Evolutionary conservation across 2,888 invertebrate species (phyloP).

Genomic region (Thera obeliscata): DNA sequence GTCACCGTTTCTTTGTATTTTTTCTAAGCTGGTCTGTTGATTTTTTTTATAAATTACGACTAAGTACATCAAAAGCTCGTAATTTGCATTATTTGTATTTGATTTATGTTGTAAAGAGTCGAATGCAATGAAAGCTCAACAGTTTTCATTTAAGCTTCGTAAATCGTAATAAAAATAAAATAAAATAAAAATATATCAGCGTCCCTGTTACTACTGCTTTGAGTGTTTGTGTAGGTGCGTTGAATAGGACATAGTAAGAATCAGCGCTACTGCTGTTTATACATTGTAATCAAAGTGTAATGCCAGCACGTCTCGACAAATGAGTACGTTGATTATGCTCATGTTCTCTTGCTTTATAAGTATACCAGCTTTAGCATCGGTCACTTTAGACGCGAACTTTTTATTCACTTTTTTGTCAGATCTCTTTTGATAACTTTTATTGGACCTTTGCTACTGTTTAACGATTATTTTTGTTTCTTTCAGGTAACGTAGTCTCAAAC

Average conservation of each 20-base stretch:
- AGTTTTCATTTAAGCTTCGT: no score
- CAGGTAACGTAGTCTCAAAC: slow-evolving; percentile 63
- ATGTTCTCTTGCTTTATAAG: slow-evolving; percentile 56
- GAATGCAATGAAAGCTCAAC: no score
- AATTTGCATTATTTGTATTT: no score
- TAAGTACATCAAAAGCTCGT: no score
- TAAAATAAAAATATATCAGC: no score
- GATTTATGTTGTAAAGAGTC: no score
- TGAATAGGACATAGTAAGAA: not conserved
- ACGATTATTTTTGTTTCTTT: slow-evolving; percentile 45
- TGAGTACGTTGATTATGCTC: slow-evolving; percentile 74
- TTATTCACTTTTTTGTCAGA: not conserved
- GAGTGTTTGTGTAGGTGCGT: not conserved
- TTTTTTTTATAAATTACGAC: not conserved
- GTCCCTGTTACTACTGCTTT: not conserved
- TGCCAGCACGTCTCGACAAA: slow-evolving; percentile 64
- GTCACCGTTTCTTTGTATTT: not conserved
- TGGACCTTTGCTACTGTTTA: slow-evolving; percentile 8
- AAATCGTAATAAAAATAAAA: no score
- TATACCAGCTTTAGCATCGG: slow-evolving; percentile 36
- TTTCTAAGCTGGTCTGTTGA: not conserved
- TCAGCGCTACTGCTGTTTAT: slow-evolving; percentile 8
- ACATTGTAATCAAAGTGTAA: slow-evolving; percentile 49
- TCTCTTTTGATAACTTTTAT: not conserved
- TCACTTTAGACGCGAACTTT: slow-evolving; percentile 26